These are phyloP conservation scores for Ridgeia piscesae DNA, from an alignment of 1,140 invertebrate species.

Conservation along the genomic window DNA sequence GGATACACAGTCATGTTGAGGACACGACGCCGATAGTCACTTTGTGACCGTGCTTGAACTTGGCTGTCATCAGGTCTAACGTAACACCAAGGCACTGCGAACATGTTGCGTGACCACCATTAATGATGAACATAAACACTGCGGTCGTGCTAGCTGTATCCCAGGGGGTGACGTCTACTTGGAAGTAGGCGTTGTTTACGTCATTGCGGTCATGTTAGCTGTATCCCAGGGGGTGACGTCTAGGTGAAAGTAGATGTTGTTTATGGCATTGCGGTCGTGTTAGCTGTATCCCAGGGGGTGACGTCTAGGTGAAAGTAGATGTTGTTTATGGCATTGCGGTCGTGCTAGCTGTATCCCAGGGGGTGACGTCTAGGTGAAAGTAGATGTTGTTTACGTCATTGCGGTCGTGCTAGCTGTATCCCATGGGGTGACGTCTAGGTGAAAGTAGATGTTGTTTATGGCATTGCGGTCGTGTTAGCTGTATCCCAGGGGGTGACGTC, in stretches of 20 bases:
- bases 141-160: no score
- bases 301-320: neutral
- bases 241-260: neutral
- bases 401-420: constrained; percentile 19
- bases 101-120: no score
- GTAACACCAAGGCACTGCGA: no score
- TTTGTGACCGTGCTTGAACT: neutral
- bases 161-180: no score
- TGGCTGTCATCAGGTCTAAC: neutral
- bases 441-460: no score
- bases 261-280: neutral
- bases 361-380: neutral
- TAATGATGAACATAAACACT: no score
- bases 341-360: neutral
- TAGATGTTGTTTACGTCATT: neutral
- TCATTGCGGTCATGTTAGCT: neutral
- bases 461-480: no score
- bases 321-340: neutral
- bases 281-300: neutral
- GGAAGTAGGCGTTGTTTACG: no score
- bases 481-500: no score
- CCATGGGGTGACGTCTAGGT: constrained; percentile 63
- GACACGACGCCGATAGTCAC: neutral
- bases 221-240: neutral
- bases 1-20: neutral